These are phyloP conservation scores for Galeopterus variegatus DNA, from an alignment of 2,113 vertebrate genomes.

Conservation along the genomic window DNA sequence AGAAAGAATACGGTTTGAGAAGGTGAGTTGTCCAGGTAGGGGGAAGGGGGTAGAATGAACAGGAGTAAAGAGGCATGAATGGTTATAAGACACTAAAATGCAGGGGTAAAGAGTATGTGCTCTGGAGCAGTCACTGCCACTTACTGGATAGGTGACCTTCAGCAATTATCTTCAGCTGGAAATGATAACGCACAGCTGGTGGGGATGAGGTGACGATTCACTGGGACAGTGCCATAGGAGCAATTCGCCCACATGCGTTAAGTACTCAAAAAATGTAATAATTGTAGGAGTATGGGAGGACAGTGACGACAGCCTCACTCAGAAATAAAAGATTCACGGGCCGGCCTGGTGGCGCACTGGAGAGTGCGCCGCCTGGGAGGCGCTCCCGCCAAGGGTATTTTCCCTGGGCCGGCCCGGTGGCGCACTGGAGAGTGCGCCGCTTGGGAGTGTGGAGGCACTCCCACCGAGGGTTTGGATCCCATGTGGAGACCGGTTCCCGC, in stretches of 20 bases:
- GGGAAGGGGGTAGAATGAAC: neutral
- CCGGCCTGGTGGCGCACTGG: no score
- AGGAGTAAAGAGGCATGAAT: rapidly evolving
- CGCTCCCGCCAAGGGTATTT: no score
- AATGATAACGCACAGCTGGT: rapidly evolving
- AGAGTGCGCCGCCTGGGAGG: no score
- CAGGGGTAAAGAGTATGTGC: neutral
- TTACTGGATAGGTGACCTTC: neutral
- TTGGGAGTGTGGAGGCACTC: no score
- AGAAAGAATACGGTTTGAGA: neutral
- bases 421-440: no score
- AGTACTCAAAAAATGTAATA: neutral
- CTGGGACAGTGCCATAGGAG: rapidly evolving
- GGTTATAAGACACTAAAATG: no score
- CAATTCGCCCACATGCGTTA: neutral
- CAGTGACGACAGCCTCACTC: neutral
- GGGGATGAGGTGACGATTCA: neutral
- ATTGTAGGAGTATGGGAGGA: no score
- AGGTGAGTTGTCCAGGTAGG: neutral
- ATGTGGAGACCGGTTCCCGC: no score
- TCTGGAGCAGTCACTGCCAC: neutral
- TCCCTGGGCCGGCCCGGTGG: no score
- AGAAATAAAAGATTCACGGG: neutral
- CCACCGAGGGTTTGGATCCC: no score
- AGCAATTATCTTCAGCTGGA: neutral